Percentiles rank a stretch among this genome's conserved stretches.
Conservation (phyloP, 2,113 vertebrate species). For the Tychaedon coryphoeus region DNA sequence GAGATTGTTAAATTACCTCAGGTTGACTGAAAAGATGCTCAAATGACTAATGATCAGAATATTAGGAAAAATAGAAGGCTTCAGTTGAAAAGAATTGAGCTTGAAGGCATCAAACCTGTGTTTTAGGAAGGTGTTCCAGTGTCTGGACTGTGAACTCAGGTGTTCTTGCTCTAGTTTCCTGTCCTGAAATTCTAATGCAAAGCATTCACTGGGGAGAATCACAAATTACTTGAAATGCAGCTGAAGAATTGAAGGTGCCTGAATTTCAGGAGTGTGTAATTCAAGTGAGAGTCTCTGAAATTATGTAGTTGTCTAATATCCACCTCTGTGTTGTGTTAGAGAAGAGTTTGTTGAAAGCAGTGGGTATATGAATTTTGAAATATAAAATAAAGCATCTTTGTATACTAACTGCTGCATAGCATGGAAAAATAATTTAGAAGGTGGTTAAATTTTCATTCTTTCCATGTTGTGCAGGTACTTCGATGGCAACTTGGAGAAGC, state of each 20-base stretch:
- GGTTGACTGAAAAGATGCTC: not conserved
- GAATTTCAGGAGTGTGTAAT: not conserved
- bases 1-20: not conserved
- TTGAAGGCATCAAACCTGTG: not conserved
- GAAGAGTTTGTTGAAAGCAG: not conserved
- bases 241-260: not conserved
- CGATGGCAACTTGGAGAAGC: conserved; percentile 98
- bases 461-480: conserved; percentile 87
- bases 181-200: not conserved
- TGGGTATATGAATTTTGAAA: not conserved
- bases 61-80: not conserved
- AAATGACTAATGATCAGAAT: not conserved
- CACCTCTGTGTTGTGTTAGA: not conserved
- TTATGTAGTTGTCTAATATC: not conserved
- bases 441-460: not conserved
- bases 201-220: not conserved
- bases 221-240: not conserved
- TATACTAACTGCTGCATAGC: not conserved
- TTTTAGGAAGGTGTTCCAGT: not conserved
- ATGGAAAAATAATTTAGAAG: not conserved
- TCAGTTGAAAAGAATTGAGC: not conserved
- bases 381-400: not conserved
- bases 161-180: not conserved
- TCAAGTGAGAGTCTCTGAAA: not conserved
- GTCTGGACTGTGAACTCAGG: not conserved